Evolutionary conservation across 2,797 vertebrate species (phyloP).

Genomic region (Scomberomorus guttatus): DNA sequence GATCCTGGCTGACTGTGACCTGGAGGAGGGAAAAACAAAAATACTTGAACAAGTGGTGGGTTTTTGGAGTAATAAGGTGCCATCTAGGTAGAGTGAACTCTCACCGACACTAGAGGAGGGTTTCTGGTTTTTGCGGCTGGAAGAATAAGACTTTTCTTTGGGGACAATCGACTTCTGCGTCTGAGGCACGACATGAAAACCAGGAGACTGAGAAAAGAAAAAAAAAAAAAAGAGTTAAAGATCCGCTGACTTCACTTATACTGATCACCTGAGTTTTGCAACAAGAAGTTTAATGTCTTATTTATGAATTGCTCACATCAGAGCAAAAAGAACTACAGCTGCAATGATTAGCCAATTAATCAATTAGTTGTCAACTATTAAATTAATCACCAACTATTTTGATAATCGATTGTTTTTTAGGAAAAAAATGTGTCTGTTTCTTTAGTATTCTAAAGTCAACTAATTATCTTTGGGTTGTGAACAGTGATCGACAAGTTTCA

Average conservation of each 20-base stretch:
- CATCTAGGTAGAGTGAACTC: constrained; percentile 44
- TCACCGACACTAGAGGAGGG: constrained; percentile 86
- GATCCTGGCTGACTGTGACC: constrained; percentile 87
- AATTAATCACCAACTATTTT: too few relatives aligned
- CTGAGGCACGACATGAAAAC: constrained; percentile 88
- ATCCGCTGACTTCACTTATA: neutral
- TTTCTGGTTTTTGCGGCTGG: constrained; percentile 82
- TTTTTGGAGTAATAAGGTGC: constrained; percentile 6
- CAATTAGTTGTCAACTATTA: too few relatives aligned
- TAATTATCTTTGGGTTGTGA: too few relatives aligned
- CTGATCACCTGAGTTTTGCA: neutral
- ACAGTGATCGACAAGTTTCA: too few relatives aligned
- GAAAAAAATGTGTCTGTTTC: too few relatives aligned
- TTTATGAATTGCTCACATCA: neutral
- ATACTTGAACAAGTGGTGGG: neutral
- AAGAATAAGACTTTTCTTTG: constrained; percentile 89
- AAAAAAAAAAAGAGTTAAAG: neutral
- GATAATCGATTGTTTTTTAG: too few relatives aligned
- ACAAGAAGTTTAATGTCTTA: neutral
- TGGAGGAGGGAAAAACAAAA: constrained; percentile 42
- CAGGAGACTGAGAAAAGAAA: constrained; percentile 81
- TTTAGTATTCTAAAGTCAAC: too few relatives aligned
- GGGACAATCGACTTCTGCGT: constrained; percentile 84
- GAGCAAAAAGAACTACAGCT: neutral
- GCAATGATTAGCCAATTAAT: too few relatives aligned